Evolutionary conservation across 2,797 vertebrate genomes (phyloP).

Genomic region (Furcifer pardalis): DNA sequence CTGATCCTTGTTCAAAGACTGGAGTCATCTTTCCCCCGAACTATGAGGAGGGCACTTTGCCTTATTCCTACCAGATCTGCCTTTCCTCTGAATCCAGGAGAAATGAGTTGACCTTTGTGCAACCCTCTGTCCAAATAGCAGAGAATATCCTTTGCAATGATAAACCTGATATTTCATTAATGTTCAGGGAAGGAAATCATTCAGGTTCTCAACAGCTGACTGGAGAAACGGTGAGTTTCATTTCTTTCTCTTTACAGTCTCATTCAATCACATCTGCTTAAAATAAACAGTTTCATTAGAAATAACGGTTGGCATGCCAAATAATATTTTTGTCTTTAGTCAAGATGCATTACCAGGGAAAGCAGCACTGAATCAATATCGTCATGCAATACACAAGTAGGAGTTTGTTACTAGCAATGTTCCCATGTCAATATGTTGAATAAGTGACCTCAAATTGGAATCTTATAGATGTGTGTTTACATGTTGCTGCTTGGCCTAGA

Average conservation of each 20-base stretch:
- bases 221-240: neutral
- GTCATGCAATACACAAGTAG: neutral
- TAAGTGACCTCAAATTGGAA: neutral
- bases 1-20: constrained; percentile 4
- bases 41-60: constrained; percentile 32
- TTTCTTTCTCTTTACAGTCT: neutral
- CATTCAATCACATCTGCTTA: neutral
- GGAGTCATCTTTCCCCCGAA: neutral
- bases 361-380: neutral
- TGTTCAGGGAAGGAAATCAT: neutral
- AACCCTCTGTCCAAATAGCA: neutral
- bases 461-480: too few species aligned
- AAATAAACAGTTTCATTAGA: neutral
- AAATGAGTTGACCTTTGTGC: constrained; percentile 3
- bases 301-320: neutral
- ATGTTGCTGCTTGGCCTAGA: too few species aligned
- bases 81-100: constrained; percentile 18
- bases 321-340: neutral
- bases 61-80: constrained; percentile 33
- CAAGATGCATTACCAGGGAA: neutral
- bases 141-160: neutral
- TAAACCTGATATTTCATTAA: neutral
- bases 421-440: neutral
- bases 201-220: neutral
- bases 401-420: neutral